phyloP scores from a whole-genome alignment of 2,888 invertebrate genomes.

The Plagodis pulveraria region DNA sequence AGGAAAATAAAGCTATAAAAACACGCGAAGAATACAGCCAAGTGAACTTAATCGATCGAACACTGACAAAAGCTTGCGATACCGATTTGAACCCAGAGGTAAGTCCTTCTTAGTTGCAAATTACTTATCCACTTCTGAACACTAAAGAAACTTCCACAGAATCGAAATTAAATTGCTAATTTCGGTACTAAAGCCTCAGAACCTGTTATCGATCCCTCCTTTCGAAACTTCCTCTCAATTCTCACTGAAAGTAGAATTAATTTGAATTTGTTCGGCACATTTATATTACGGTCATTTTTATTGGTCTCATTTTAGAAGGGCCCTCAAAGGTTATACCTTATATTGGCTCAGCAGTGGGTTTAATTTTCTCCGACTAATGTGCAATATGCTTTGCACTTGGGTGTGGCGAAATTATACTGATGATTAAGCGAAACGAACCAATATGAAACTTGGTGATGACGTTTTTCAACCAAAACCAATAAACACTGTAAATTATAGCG shows the following conservation, averaged over 20 bases:
- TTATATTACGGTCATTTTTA: slow-evolving; percentile 38
- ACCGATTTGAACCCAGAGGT: slow-evolving; percentile 49
- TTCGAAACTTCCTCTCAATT: slow-evolving; percentile 49
- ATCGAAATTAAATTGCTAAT: slow-evolving; percentile 76
- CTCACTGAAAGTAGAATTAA: slow-evolving; percentile 52
- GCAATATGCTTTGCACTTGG: too few relatives aligned
- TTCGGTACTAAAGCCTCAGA: slow-evolving; percentile 63
- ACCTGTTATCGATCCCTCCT: slow-evolving; percentile 63
- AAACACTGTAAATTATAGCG: too few relatives aligned
- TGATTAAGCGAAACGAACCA: too few relatives aligned
- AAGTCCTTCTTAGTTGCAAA: slow-evolving; percentile 59
- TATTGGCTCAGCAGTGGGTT: slow-evolving; percentile 17
- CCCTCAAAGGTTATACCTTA: slow-evolving; percentile 22
- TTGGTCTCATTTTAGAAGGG: slow-evolving; percentile 25
- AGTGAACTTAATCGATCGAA: slow-evolving; percentile 61
- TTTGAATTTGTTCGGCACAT: slow-evolving; percentile 52
- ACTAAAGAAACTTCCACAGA: slow-evolving; percentile 65
- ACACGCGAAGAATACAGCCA: slow-evolving; percentile 8
- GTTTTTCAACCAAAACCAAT: too few relatives aligned
- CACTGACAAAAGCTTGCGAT: slow-evolving; percentile 61
- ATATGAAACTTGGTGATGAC: too few relatives aligned
- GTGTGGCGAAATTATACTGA: too few relatives aligned
- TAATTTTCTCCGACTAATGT: slow-evolving; percentile 6
- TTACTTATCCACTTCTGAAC: slow-evolving; percentile 61
- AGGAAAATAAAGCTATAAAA: slow-evolving; percentile 30